Conservation (phyloP, 2,797 vertebrate species). For the Thripadectes ignobilis region DNA sequence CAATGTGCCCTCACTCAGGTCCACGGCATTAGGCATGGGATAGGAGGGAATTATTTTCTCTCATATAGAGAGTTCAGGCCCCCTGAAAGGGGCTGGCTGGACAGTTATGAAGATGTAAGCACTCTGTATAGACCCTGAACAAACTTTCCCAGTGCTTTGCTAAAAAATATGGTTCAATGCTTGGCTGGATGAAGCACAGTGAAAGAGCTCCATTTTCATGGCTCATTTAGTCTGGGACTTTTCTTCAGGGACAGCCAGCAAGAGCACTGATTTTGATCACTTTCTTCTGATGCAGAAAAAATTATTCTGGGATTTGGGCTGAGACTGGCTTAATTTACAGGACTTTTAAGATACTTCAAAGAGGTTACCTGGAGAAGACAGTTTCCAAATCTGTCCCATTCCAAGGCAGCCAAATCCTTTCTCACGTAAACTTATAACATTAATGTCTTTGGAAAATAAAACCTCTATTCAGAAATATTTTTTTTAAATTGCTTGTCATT, state of each 20-base stretch:
- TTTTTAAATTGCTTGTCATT: background rate
- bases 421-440: background rate
- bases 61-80: background rate
- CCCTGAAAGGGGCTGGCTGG: background rate
- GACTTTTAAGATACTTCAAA: background rate
- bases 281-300: background rate
- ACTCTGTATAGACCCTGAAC: background rate
- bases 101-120: slow-evolving; percentile 41
- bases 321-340: background rate
- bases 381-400: background rate
- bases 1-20: background rate
- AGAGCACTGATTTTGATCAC: background rate
- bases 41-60: background rate
- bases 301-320: background rate
- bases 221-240: slow-evolving; percentile 35
- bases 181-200: background rate
- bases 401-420: background rate
- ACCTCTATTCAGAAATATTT: background rate
- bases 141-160: slow-evolving; percentile 2
- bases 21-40: background rate
- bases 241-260: slow-evolving; percentile 25
- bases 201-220: slow-evolving; percentile 16
- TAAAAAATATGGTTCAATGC: background rate
- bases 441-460: background rate
- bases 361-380: background rate